These are phyloP conservation scores for Rhizomys pruinosus DNA, from an alignment of 2,113 vertebrate species.

Conservation along the genomic window DNA sequence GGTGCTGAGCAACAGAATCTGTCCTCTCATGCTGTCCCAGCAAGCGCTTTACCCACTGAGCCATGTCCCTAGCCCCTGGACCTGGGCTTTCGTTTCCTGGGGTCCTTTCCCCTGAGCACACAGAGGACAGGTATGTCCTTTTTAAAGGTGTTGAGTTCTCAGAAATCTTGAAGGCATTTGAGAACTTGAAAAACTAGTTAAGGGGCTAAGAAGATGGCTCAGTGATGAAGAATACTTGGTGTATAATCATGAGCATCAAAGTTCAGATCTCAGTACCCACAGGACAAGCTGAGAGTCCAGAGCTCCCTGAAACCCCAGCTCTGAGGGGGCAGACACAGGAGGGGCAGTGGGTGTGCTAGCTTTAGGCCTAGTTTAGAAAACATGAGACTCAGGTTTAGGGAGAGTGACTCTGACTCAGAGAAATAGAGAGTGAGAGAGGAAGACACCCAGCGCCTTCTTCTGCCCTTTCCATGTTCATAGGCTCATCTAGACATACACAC, in stretches of 20 bases:
- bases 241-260: background rate
- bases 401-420: background rate
- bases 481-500: background rate
- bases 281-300: too few relatives aligned
- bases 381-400: background rate
- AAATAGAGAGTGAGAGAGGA: background rate
- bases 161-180: conserved; percentile 13
- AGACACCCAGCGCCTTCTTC: background rate
- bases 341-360: too few relatives aligned
- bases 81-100: background rate
- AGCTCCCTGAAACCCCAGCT: background rate
- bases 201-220: too few relatives aligned
- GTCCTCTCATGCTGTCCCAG: too few relatives aligned
- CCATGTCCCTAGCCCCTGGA: background rate
- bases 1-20: background rate
- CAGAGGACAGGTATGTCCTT: background rate
- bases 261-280: background rate
- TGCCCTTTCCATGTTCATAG: background rate
- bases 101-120: background rate
- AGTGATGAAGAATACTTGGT: background rate
- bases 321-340: background rate
- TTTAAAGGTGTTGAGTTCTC: background rate
- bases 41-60: background rate
- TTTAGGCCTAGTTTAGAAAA: background rate
- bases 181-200: background rate